A percentile compares a stretch with the other conserved stretches of the same genome.
phyloP scores from a whole-genome alignment of 2,113 vertebrate species.

The Mesitornis unicolor region DNA sequence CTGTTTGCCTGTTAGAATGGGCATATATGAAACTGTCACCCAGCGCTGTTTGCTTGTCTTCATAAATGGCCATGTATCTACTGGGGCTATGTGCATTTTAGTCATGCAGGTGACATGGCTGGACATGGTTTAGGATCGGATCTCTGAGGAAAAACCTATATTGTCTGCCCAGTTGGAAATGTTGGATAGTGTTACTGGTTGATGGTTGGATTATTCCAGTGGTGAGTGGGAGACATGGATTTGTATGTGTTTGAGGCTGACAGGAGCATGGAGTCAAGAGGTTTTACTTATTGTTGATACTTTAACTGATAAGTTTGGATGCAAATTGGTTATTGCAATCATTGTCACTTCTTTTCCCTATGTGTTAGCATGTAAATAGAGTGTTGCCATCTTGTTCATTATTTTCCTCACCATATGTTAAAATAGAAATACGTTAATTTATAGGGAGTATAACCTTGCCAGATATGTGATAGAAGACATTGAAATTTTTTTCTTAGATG shows the following conservation, averaged over 20 bases:
- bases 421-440: neutral
- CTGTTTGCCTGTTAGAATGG: neutral
- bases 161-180: neutral
- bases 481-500: neutral
- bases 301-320: neutral
- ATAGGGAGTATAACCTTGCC: neutral
- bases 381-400: neutral
- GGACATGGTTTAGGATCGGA: neutral
- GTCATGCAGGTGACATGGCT: neutral
- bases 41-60: neutral
- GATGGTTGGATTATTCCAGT: neutral
- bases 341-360: neutral
- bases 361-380: neutral
- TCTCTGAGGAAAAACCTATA: neutral
- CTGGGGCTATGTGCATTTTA: fast-evolving
- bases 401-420: neutral
- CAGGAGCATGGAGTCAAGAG: neutral
- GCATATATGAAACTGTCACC: neutral
- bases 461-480: neutral
- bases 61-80: fast-evolving
- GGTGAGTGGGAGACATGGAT: neutral
- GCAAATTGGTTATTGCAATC: neutral
- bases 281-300: neutral
- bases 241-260: neutral
- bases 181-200: neutral